Evolutionary conservation across 2,888 invertebrate species (phyloP), one percentile per base, ranked within the genome.

Genomic region (Actias luna): DNA sequence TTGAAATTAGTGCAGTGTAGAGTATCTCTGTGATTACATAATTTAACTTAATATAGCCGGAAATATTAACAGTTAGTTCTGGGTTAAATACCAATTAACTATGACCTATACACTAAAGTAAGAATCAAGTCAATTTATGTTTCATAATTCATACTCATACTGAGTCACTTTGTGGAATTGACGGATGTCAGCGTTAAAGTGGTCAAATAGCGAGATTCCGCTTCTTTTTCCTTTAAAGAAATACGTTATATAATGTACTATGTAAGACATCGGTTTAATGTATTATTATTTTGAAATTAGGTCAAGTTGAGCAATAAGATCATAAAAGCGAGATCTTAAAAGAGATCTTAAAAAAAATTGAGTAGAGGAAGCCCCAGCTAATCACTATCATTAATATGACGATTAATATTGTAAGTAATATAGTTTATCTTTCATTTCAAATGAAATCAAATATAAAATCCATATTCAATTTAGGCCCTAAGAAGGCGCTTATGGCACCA

Each of bases 81-180:
- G 18, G 16, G 29, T 29, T 29, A 29, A 16, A 29, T 14, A n/a
- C 16, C 29, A 55, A 55, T 55, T 55, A 29, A 55, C 27, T 18
- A n/a, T 55, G 29, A 55, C 55, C 55, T n/a, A 55, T 29, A 55
- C 27, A 55, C 5, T 29, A 27, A 29, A 55, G 29, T n/a, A 29
- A 29, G 27, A 55, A 29, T 46, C 22, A 46, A 46, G 29, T 29
- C 55, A 46, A 27, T 29, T 5, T 55, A 50, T 8, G 55, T 55
- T 8, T 55, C 16, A 16, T 55, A 29, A 55, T 55, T 27, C 29
- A 55, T 29, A 4, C 29, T n/a, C n/a, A n/a, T 14, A 27, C 29
- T 52, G 27, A 55, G 16, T 55, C 55, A 55, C 55, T 29, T 55
- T 55, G 55, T 16, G 14, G 55, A 27, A n/a, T 55, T 55, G 55